A percentile compares a stretch with the other conserved stretches of the same genome.
These are phyloP conservation scores for Liasis olivaceus DNA, from an alignment of 2,797 vertebrate species.

Conservation along the genomic window DNA sequence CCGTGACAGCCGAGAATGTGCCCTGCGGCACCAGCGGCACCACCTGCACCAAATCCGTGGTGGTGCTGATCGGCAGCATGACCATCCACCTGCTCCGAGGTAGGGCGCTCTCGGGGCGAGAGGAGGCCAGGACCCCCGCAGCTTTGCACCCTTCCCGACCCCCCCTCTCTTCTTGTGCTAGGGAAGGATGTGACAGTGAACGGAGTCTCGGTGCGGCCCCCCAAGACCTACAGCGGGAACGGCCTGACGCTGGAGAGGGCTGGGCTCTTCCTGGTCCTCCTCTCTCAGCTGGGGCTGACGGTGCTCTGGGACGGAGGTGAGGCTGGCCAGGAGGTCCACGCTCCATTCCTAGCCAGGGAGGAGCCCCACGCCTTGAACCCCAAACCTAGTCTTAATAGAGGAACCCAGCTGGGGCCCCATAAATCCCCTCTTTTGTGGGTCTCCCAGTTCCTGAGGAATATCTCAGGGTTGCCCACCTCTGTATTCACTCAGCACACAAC, in stretches of 20 bases:
- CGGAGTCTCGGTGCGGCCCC: slow-evolving; percentile 79
- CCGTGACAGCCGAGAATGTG: slow-evolving; percentile 84
- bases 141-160: fast-evolving
- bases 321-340: background rate
- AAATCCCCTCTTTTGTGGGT: no score
- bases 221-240: slow-evolving; percentile 84
- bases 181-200: slow-evolving; percentile 88
- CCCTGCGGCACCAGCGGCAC: slow-evolving; percentile 86
- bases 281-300: slow-evolving; percentile 80
- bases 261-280: slow-evolving; percentile 85
- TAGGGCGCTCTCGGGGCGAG: slow-evolving; percentile 36
- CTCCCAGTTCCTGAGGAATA: background rate
- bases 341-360: background rate
- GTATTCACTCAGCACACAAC: background rate
- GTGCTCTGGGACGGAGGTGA: slow-evolving; percentile 93
- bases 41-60: slow-evolving; percentile 90
- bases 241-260: slow-evolving; percentile 79
- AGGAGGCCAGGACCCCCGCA: fast-evolving
- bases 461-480: background rate
- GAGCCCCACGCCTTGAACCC: background rate
- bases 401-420: background rate
- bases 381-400: background rate
- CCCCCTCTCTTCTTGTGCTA: slow-evolving; percentile 43
- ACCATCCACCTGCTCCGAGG: slow-evolving; percentile 88
- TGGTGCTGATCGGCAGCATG: slow-evolving; percentile 81